A percentile compares a stretch with the other conserved stretches of the same genome.
phyloP scores from a whole-genome alignment of 2,888 invertebrate genomes.

The Drymonia ruficornis region DNA sequence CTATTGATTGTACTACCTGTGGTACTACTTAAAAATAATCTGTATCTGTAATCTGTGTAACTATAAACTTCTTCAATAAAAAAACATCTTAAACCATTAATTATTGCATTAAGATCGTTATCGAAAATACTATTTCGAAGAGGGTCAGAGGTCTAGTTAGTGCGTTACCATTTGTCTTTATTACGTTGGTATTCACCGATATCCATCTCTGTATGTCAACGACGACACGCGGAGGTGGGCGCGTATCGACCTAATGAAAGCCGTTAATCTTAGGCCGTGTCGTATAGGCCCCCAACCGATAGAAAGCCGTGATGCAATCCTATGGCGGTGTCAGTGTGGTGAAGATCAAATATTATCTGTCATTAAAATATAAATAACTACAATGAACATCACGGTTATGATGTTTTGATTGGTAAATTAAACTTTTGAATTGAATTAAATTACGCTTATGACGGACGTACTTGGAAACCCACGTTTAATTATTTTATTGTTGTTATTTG shows the following conservation, averaged over 20 bases:
- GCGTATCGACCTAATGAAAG: conserved; percentile 56
- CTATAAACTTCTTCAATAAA: too few relatives aligned
- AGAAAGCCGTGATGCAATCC: conserved; percentile 68
- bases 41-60: too few relatives aligned
- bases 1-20: too few relatives aligned
- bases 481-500: too few relatives aligned
- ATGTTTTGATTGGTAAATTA: neutral
- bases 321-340: conserved; percentile 40
- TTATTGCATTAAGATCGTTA: conserved; percentile 14
- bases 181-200: conserved; percentile 38
- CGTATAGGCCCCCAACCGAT: conserved; percentile 41
- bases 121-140: conserved; percentile 11
- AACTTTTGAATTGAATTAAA: neutral
- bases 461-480: too few relatives aligned
- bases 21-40: too few relatives aligned
- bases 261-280: conserved; percentile 54
- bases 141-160: conserved; percentile 34
- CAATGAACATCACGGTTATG: neutral
- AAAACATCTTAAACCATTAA: neutral
- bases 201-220: conserved; percentile 36
- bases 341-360: conserved; percentile 41
- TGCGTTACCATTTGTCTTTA: conserved; percentile 39
- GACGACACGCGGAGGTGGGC: conserved; percentile 34
- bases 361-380: conserved; percentile 24
- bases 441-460: too few relatives aligned